Base-by-base conservation (phyloP, 2,888 invertebrate genomes). In the Caenorhabditis sinica region DNA sequence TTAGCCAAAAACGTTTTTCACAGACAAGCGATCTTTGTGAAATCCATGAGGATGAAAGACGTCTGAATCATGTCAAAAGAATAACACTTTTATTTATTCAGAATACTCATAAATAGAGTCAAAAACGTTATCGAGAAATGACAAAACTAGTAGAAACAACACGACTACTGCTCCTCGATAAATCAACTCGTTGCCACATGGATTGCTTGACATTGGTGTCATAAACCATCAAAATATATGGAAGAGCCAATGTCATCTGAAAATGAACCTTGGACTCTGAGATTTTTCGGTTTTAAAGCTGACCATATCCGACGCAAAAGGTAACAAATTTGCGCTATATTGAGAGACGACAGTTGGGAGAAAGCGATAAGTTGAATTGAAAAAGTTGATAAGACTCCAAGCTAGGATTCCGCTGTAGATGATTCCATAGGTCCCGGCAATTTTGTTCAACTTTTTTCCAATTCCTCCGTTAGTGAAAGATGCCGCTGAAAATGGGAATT, bases 401-500 rank as follows among this genome's bases (percentile, higher is more conserved):
- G 53, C 11, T 0, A 74, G 53, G n/a, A 65, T 63, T 40, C 74
- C 74, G 40, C 60, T 74, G 63, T 74, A 74, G 40, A 74, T 45
- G 23, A 33, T 2, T 23, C 53, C 63, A 20, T 74, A 74, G 30
- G 65, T 74, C 6, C 49, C 51, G 4, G 74, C 65, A 28, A 74
- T 74, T 53, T 61, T 63, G 53, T 51, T 65, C 0, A 74, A 30
- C 30, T 74, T 74, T 8, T 53, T 51, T 23, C 74, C 63, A 15
- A 74, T 23, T 13, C 63, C 63, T 6, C 40, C 36, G n/a, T 74
- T 63, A 0, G 49, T n/a, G 20, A 66, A 17, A 23, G 28, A 49
- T n/a, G 49, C 49, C 9, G 66, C 66, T 66, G 66, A 11, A 49
- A 66, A 56, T 45, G 25, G 17, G 23, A 65, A 45, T 33, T 9